These are phyloP conservation scores for Sanderia malayensis DNA, from an alignment of 30 jellyfish, hydroid and myxozoan species.

Conservation along the genomic window DNA sequence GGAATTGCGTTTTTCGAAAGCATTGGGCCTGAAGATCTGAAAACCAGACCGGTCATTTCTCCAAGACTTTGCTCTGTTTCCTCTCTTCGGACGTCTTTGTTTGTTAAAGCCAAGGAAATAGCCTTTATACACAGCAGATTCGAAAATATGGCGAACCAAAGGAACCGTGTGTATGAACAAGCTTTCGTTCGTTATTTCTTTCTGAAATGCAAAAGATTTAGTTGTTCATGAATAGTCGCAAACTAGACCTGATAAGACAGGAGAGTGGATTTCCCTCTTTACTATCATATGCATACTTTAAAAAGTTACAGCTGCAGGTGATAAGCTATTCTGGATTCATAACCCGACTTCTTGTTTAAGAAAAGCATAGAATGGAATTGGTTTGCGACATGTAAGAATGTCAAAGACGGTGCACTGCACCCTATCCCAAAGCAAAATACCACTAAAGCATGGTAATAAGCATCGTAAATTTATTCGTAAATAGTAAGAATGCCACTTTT, in stretches of 20 bases:
- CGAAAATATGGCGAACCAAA: constrained; percentile 42
- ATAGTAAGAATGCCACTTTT: no score
- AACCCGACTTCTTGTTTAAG: no score
- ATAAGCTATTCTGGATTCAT: no score
- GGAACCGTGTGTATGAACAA: constrained; percentile 40
- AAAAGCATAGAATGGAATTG: no score
- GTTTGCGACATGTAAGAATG: no score
- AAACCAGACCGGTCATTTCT: constrained; percentile 46
- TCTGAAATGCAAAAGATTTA: constrained; percentile 4
- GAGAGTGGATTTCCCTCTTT: neutral
- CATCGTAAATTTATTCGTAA: no score
- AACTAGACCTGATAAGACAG: neutral
- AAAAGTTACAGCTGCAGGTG: no score
- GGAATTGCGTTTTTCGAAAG: constrained; percentile 8
- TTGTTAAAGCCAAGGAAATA: constrained; percentile 52
- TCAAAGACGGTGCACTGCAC: no score
- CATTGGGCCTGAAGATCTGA: constrained; percentile 32
- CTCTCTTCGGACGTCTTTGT: constrained; percentile 50
- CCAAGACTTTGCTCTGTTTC: constrained; percentile 50
- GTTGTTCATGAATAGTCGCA: neutral
- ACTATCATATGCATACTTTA: neutral
- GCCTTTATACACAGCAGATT: constrained; percentile 32
- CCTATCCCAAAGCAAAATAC: no score
- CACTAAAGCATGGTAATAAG: no score
- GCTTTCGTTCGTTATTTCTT: constrained; percentile 24